Base-by-base conservation (phyloP, 2,888 invertebrate species). In the Deilephila porcellus region DNA sequence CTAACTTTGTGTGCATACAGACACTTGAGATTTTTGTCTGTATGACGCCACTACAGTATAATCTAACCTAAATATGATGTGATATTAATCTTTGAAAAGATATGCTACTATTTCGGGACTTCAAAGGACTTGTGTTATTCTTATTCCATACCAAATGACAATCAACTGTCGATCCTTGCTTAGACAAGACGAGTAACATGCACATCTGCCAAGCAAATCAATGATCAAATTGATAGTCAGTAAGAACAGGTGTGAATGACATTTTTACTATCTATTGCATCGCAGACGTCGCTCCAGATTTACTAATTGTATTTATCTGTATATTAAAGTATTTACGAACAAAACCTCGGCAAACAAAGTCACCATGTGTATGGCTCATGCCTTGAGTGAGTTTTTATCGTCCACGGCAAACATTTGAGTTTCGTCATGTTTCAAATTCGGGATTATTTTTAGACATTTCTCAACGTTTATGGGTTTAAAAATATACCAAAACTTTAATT, bases 201-300 rank as follows among this genome's bases (percentile, higher is more conserved):
- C 1, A 45, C 45, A 11, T 64, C 19, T 64, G 37, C 20, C 0
- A 53, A 25, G 19, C 70, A n/a, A n/a, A 32, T 19, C 70, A 34
- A 56, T 45, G 45, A 45, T 45, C 45, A 11, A 45, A 14, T 45
- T 20, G n/a, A 19, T 17, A 32, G 70, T 53, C 29, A 71, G 56
- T n/a, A 32, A 52, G 25, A n/a, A 8, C 34, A 29, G 52, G 56
- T 56, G 56, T 71, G 59, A 71, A 71, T 59, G 56, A 52, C 67
- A 63, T 63, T 63, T 64, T 25, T 67, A 56, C 29, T 71, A 53
- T 59, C 53, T 53, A 59, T 34, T 71, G 70, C 56, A 71, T 59
- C 34, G 37, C 34, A 70, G 70, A 32, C 59, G 32, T 32, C 70
- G 70, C 56, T 32, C 70, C 59, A 71, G n/a, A 59, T 71, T 59